Base-by-base conservation (phyloP, 2,797 vertebrate genomes). In the Lagocephalus sceleratus region DNA sequence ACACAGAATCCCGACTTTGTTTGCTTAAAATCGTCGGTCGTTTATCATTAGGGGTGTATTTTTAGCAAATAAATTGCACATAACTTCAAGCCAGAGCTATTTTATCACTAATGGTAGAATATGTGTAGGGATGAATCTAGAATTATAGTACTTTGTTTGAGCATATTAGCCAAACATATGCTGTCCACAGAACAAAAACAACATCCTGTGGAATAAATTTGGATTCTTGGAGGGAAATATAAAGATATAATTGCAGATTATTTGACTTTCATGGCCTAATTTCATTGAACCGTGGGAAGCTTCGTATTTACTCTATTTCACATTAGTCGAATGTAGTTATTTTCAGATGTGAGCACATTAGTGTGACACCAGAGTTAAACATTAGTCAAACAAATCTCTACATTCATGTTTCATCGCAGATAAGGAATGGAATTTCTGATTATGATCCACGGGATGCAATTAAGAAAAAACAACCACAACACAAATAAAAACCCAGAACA, bases 31-130 rank as follows among this genome's bases (percentile, higher is more conserved):
- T 62, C 48, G 53, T 51, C 43, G 40, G 48, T 23, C 58, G 64
- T 65, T 75, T 26, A 72, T 63, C 55, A 71, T 40, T 47, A 62
- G 63, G 25, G 39, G 16, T n/a, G 48, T 51, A 71, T 32, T 44
- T 58, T 75, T 60, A 71, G 63, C n/a, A 68, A 67, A 78, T 60
- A 11, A 41, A 68, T 66, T 25, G 21, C 32, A 35, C 15, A n/a
- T 6, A 19, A 42, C 40, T 42, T 42, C 9, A 7, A 5, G n/a
- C 17, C 16, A 42, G 40, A 17, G 16, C 40, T 42, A 16, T n/a
- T 42, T 35, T 35, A 62, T 57, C 47, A 47, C 16, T 20, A 17
- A 20, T 57, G 42, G 45, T 57, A 53, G 41, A 60, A 39, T 35
- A 46, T 29, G 23, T 61, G 26, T 46, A 35, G 26, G 11, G 26